phyloP scores from a whole-genome alignment of 2,797 vertebrate genomes.

The Microcaecilia unicolor region DNA sequence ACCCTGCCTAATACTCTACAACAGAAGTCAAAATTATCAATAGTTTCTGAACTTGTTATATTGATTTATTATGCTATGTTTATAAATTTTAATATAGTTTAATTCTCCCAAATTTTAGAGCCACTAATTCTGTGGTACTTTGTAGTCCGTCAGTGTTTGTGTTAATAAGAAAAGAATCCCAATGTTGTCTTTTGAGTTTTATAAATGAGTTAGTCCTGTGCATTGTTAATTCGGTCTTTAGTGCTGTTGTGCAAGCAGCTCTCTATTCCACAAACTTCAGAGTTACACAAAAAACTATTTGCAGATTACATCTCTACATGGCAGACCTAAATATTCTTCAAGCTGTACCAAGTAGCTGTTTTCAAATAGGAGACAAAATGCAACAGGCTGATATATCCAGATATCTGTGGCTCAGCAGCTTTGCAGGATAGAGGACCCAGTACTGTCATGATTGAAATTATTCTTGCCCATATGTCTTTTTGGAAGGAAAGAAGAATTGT shows the following conservation, averaged over 20 bases:
- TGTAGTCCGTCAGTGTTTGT: constrained; percentile 29
- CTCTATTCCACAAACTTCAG: too few relatives aligned
- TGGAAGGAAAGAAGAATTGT: constrained; percentile 22
- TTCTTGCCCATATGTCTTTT: constrained; percentile 20
- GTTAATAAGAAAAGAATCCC: constrained; percentile 22
- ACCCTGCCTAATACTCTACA: constrained; percentile 34
- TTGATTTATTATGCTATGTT: constrained; percentile 36
- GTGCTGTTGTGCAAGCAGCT: constrained; percentile 25
- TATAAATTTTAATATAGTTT: too few relatives aligned
- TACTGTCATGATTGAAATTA: neutral
- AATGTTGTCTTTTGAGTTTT: constrained; percentile 43
- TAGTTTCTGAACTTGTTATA: constrained; percentile 59
- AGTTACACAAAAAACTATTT: too few relatives aligned
- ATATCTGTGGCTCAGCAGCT: too few relatives aligned
- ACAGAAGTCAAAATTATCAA: constrained; percentile 42
- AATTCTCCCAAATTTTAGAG: too few relatives aligned
- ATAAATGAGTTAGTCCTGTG: constrained; percentile 15
- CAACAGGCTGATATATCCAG: too few relatives aligned
- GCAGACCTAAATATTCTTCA: too few relatives aligned
- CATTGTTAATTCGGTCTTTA: constrained; percentile 18
- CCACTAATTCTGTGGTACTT: constrained; percentile 34
- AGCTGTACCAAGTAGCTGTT: too few relatives aligned
- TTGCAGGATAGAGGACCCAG: too few relatives aligned
- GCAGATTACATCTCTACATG: too few relatives aligned
- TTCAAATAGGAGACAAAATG: too few relatives aligned